Percentiles rank a stretch among this genome's conserved stretches.
phyloP scores from a whole-genome alignment of 2,797 vertebrate genomes.

The Malurus leucopterus region DNA sequence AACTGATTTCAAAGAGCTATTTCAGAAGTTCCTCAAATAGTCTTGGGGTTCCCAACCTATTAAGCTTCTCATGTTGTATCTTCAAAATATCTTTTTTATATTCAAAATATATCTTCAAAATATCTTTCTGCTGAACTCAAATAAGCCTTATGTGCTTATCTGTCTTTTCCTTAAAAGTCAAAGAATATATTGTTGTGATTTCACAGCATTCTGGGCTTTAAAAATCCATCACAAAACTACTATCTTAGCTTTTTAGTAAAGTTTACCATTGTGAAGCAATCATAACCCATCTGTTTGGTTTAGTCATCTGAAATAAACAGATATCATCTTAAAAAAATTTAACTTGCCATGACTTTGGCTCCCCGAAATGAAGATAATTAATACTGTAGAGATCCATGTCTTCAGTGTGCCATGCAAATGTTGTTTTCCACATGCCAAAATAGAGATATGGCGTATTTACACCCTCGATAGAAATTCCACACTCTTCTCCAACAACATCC shows the following conservation, averaged over 20 bases:
- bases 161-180: neutral
- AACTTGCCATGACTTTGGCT: conserved; percentile 96
- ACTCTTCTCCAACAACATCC: conserved; percentile 93
- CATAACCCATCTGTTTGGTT: neutral
- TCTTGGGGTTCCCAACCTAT: neutral
- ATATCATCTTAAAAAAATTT: neutral
- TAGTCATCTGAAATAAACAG: conserved; percentile 10
- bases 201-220: neutral
- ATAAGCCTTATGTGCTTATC: neutral
- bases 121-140: neutral
- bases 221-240: neutral
- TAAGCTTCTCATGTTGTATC: neutral
- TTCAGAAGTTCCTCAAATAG: neutral
- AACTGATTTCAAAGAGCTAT: neutral
- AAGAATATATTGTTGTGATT: neutral
- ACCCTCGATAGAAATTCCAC: conserved; percentile 93
- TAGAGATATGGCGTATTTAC: conserved; percentile 97
- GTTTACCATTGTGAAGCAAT: neutral
- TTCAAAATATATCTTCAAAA: neutral
- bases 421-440: conserved; percentile 99
- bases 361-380: conserved; percentile 97
- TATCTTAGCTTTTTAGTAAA: neutral
- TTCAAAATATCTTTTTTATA: neutral
- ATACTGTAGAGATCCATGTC: conserved; percentile 99
- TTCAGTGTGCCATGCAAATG: conserved; percentile 97